Evolutionary conservation across 37 sponge, comb jelly and placozoan species (phyloP), one percentile per base, ranked within the genome.

Genomic region (Aphrocallistes beatrix): DNA sequence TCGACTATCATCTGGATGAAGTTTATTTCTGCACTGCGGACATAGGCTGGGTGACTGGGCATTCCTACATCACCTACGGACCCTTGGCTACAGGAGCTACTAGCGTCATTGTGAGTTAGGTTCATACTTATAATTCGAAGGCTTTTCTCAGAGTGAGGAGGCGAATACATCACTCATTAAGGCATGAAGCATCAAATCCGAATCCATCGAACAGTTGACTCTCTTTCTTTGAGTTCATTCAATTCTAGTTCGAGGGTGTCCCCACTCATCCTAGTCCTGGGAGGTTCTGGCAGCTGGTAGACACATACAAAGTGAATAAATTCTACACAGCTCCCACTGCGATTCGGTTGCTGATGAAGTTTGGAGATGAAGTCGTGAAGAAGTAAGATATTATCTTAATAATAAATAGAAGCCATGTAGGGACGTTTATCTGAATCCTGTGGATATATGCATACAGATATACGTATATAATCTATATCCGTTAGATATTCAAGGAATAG

Each of bases 1-100:
- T 98, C 88, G 99, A 98, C 90, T 94, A 89, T 75, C 86, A 88
- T 38, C 90, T 91, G 51, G 93, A 91, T 37, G 97, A 96, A 51
- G 89, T 98, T 36, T 98, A 85, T 91, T 60, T 92, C n/a, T 98
- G 99, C 88, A 96, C 95, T 37, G 95, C 99, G 49, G 99, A 98
- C 84, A 91, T 98, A 86, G 99, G 99, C 0, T 98, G 99, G 99
- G 93, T 98, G 51, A 95, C 96, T 32, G 99, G 96, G 1, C 99
- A 98, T 90, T 93, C 94, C 23, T 93, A 94, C 85, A 92, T 92
- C 19, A 91, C 95, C 51, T 98, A 98, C 39, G 95, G 94, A 28
- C 99, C 99, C 16, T 92, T 98, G 39, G 88, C 90, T 82, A 98
- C 93, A 86, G 99, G 96, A 85, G 99, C 86, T 23, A 95, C 99